These are phyloP conservation scores for Drosophila albomicans DNA, from an alignment of 1,140 invertebrate species.

Conservation along the genomic window DNA sequence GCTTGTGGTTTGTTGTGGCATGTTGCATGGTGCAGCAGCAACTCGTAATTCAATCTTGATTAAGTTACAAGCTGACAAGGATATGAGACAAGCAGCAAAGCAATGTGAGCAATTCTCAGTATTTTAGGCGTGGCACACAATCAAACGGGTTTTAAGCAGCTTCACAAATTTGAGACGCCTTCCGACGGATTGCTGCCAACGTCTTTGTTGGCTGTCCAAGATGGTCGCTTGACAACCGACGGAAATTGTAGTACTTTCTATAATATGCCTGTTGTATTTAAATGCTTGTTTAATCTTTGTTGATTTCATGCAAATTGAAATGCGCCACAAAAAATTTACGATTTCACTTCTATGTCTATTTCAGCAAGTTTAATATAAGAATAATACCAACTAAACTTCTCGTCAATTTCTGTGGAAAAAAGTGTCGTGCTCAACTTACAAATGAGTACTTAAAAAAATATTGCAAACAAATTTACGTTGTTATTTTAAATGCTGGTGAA, in stretches of 20 bases:
- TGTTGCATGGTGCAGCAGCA: background rate
- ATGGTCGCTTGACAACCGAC: background rate
- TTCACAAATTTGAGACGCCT: background rate
- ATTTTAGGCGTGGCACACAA: background rate
- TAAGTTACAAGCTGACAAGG: conserved; percentile 23
- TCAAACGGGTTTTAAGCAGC: background rate
- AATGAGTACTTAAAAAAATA: too few species aligned
- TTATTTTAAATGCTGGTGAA: too few species aligned
- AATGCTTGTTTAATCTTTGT: background rate
- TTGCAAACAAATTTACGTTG: too few species aligned
- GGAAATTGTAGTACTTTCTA: background rate
- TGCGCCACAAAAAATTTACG: too few species aligned
- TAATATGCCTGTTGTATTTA: background rate
- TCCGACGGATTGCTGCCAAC: background rate
- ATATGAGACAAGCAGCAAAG: background rate
- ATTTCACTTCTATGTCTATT: too few species aligned
- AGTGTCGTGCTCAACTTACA: too few species aligned
- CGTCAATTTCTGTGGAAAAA: too few species aligned
- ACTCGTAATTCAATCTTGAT: conserved; percentile 24
- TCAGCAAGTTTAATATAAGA: too few species aligned
- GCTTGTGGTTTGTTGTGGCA: conserved; percentile 3
- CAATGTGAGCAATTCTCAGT: too few species aligned
- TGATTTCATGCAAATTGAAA: background rate
- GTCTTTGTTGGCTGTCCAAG: background rate
- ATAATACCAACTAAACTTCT: too few species aligned